Evolutionary conservation across 2,113 vertebrate species (phyloP), one percentile per base, ranked within the genome.

Genomic region (Helogale parvula): DNA sequence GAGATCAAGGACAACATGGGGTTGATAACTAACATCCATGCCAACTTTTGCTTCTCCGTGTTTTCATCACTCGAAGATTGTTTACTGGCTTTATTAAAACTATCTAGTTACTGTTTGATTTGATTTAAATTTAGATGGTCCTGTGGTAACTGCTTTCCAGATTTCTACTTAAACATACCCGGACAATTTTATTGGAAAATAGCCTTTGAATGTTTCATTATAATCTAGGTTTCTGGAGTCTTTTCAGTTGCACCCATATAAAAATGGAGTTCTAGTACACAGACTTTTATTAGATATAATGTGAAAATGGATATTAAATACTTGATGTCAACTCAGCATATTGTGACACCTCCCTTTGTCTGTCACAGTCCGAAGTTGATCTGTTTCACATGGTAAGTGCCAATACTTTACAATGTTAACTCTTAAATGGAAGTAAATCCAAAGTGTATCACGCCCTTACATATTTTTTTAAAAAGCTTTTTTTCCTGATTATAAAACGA

Each of bases 101-200:
- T 21, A 38, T 95, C 85, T 87, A 54, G 29, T 93, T 94, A 54
- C 45, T 76, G 0, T 94, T 93, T 88, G 76, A 66, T 12, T 83
- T 50, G 13, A 66, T 69, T 63, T 88, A 66, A 94, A 71, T 60
- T 71, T 72, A 92, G 60, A 45, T 60, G 41, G 38, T 52, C 84
- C 25, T 80, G 12, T 71, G 68, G 38, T 74, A 60, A 27, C 5
- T 25, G 33, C 14, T 94, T 91, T 90, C 76, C 91, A 91, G 88
- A 66, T 94, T 91, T 94, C 76, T 84, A 69, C 66, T 94, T 89
- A 95, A 94, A 90, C 38, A 57, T 57, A 92, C 35, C 54, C 38
- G 54, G 83, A 60, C 66, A 52, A 86, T 94, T 88, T 95, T 77
- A 77, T 33, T 76, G 68, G 65, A 79, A 97, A 81, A 60, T 66